A percentile compares a stretch with the other conserved stretches of the same genome.
Evolutionary conservation across 2,797 vertebrate genomes (phyloP).

Genomic region (Platyrinchus mystaceus): DNA sequence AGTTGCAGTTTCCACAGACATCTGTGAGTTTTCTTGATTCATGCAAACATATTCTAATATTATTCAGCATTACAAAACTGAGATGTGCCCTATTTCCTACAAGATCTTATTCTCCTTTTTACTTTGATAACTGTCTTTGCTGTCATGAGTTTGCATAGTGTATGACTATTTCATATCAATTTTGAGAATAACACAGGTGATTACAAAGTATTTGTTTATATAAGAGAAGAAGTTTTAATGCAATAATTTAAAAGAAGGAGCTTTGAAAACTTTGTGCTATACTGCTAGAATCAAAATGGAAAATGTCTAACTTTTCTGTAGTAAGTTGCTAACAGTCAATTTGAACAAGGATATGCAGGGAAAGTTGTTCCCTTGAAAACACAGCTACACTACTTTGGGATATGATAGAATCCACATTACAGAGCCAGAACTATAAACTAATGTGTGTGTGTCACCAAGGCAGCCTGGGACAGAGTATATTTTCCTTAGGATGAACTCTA

Average conservation of each 20-base stretch:
- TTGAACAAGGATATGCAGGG: not conserved
- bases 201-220: not conserved
- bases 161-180: not conserved
- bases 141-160: not conserved
- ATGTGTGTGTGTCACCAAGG: not conserved
- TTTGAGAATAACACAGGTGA: not conserved
- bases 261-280: not conserved
- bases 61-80: not conserved
- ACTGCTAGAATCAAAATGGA: not conserved
- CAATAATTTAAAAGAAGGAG: not conserved
- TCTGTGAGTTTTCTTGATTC: not conserved
- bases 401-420: not conserved
- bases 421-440: not conserved
- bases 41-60: not conserved
- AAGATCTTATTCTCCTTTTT: not conserved
- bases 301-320: not conserved
- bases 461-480: not conserved
- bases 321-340: not conserved
- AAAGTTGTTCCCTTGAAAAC: not conserved
- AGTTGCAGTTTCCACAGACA: not conserved
- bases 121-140: not conserved
- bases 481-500: not conserved
- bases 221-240: not conserved
- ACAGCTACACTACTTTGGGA: not conserved
- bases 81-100: not conserved